Conservation (phyloP, 1,140 invertebrate genomes). For the Drosophila orena region DNA sequence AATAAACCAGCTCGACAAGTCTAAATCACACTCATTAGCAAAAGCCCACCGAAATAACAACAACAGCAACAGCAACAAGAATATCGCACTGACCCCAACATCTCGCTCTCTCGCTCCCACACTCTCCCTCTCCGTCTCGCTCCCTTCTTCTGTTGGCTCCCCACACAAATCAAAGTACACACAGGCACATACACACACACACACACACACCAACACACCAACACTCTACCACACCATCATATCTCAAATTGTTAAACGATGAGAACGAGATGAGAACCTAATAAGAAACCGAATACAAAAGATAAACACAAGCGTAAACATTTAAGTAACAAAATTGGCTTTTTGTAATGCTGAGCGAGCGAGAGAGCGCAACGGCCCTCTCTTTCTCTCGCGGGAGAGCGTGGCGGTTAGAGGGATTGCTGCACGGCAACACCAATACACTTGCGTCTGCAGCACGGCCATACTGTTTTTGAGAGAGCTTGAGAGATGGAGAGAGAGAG, state of each 20-base stretch:
- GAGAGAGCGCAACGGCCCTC: not conserved
- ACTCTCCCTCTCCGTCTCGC: conserved; percentile 11
- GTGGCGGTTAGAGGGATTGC: conserved; percentile 3
- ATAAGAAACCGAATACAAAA: conserved; percentile 85
- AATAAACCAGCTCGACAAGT: conserved; percentile 83
- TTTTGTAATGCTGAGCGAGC: conserved; percentile 75
- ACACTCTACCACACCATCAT: conserved; percentile 54
- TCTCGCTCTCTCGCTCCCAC: conserved; percentile 45
- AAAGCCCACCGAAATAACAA: conserved; percentile 61
- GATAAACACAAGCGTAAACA: conserved; percentile 84
- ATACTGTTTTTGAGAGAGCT: conserved; percentile 62
- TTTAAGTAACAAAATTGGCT: conserved; percentile 85
- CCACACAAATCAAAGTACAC: conserved; percentile 48
- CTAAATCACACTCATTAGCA: conserved; percentile 83
- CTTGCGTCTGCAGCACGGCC: conserved; percentile 50
- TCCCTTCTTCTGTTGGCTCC: conserved; percentile 1
- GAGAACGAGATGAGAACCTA: conserved; percentile 84
- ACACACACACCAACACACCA: conserved; percentile 8
- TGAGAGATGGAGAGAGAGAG: conserved; percentile 15
- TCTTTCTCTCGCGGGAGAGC: conserved; percentile 6
- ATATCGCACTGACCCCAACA: conserved; percentile 32
- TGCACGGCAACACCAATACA: conserved; percentile 52
- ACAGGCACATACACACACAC: conserved; percentile 6
- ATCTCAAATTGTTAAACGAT: conserved; percentile 84
- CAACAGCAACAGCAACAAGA: conserved; percentile 5